Percentiles rank a stretch among this genome's conserved stretches.
Conservation (phyloP, 2,888 invertebrate genomes). For the Drosophila melanosoma region DNA sequence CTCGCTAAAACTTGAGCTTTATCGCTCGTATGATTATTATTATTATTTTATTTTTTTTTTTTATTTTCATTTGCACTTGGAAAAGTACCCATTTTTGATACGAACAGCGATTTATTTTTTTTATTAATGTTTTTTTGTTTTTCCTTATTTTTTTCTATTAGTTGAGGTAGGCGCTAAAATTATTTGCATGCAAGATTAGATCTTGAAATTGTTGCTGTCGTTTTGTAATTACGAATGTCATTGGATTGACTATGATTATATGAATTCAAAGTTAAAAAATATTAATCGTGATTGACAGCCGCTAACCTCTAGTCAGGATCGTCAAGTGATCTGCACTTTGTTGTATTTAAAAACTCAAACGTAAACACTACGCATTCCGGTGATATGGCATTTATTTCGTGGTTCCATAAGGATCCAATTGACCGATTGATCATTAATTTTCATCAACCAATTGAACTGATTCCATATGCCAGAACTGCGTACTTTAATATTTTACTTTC, state of each 20-base stretch:
- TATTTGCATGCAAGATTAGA: slow-evolving; percentile 10
- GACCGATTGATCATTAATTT: slow-evolving; percentile 10
- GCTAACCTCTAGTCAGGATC: slow-evolving; percentile 23
- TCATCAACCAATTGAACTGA: neutral
- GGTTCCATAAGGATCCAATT: slow-evolving; percentile 2
- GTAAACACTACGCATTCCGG: neutral
- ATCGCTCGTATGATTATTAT: neutral
- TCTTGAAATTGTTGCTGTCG: slow-evolving; percentile 9
- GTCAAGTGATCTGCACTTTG: slow-evolving; percentile 9
- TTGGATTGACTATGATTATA: neutral
- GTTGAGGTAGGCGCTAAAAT: slow-evolving; percentile 18
- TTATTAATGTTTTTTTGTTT: neutral
- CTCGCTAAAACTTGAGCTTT: slow-evolving; percentile 2
- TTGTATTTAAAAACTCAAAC: slow-evolving; percentile 1
- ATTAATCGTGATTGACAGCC: slow-evolving; percentile 11
- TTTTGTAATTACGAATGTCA: neutral
- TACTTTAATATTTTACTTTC: slow-evolving; percentile 5
- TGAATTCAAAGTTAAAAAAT: neutral
- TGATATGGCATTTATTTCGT: neutral
- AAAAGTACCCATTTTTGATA: neutral
- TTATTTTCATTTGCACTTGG: neutral
- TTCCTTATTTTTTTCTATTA: neutral
- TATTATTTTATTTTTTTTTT: neutral
- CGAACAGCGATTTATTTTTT: neutral
- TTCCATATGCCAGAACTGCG: neutral